Evolutionary conservation across 1,140 invertebrate species (phyloP), one percentile per base, ranked within the genome.

Genomic region (Tetragonula clypearis): DNA sequence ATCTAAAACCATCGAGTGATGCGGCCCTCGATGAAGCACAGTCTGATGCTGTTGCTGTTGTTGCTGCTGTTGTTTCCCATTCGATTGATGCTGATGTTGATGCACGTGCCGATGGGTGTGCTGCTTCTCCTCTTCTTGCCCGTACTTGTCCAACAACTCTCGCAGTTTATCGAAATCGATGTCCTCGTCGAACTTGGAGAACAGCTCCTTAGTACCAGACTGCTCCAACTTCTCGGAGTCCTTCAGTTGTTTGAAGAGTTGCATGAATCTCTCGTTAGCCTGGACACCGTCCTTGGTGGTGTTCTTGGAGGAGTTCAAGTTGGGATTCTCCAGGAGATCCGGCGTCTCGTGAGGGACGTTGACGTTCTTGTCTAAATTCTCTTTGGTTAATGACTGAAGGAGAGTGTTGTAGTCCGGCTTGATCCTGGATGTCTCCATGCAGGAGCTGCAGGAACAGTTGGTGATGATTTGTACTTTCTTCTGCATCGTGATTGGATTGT

Each of bases 401-500:
- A 95, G 73, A 6, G 90, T 94, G 60, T 93, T 94, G 82, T 95
- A 94, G 21, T 95, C 94, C 0, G 94, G 91, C 23, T 95, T 95
- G 79, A 95, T 95, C 58, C 91, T 93, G 0, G 94, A 94, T 0
- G 91, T 94, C 66, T 95, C 94, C 79, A 92, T 91, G 90, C 96
- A 97, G 0, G 96, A 95, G 74, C 95, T 95, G 92, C 96, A 97
- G 21, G 95, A 96, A 88, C 96, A 97, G 79, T 96, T 96, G 6
- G 95, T 95, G 49, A 97, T 97, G 60, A 96, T 96, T 91, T 97
- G 96, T 0, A 97, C 96, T 35, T 95, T 95, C 92, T 97, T 97
- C 82, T 95, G 95, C 89, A 96, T 94, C 6, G 94, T 95, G 76
- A 95, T 95, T 21, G 95, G 93, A 19, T 94, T 95, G 77, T 95